phyloP scores from a whole-genome alignment of 2,888 invertebrate species.

The Campoplex nolae region DNA sequence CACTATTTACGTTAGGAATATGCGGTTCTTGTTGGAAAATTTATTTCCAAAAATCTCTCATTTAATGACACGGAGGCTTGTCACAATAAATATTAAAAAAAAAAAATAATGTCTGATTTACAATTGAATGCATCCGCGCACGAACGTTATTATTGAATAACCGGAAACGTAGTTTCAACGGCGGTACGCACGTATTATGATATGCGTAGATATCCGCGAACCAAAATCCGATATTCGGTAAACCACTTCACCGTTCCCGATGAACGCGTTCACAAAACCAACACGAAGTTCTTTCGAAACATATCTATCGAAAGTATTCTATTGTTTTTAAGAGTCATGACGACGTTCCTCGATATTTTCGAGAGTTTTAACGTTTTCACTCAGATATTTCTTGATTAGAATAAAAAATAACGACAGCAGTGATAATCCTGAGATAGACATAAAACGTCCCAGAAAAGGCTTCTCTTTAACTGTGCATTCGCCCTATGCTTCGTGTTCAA shows the following conservation, averaged over 20 bases:
- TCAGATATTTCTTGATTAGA: background rate
- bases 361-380: background rate
- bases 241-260: background rate
- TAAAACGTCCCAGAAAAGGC: background rate
- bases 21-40: background rate
- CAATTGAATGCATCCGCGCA: background rate
- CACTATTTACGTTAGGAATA: background rate
- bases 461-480: constrained; percentile 1
- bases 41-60: background rate
- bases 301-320: background rate
- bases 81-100: constrained; percentile 1
- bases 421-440: background rate
- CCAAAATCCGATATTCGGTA: background rate
- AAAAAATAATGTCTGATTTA: background rate
- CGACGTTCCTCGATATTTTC: background rate
- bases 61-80: background rate
- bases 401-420: background rate
- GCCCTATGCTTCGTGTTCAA: constrained; percentile 29
- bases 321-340: background rate
- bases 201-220: background rate
- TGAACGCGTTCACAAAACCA: constrained; percentile 5
- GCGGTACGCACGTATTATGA: background rate
- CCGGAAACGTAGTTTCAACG: background rate
- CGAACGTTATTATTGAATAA: background rate
- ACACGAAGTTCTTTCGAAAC: constrained; percentile 13